Evolutionary conservation across 1,140 invertebrate genomes (phyloP), one percentile per base, ranked within the genome.

Genomic region (Trichomalopsis sarcophagae): DNA sequence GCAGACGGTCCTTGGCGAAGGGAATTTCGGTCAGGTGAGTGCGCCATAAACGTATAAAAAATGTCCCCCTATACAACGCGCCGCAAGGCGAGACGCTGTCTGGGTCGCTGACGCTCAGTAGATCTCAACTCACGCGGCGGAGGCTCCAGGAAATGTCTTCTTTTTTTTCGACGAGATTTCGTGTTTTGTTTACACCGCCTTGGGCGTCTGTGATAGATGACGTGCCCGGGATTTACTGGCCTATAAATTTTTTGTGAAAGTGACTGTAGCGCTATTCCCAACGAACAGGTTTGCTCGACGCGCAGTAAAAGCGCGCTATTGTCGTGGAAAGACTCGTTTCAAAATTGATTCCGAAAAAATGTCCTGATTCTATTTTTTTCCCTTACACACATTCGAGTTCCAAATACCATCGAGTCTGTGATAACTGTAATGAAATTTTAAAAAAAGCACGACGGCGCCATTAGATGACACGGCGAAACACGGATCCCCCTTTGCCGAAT

Each of bases 21-120:
- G 97, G 50, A 97, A 97, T 91, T 97, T 98, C 91, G 97, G 97
- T 44, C 96, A 96, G 94, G 96, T 96, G 91, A 93, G 89, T 62
- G 5, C 6, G 55, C 10, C 62, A 68, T 62, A 62, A 4, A n/a
- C 13, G 68, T 71, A 40, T 17, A 69, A 69, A 80, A 81, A 81
- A 11, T 71, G 14, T 71, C 40, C 27, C n/a, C 50, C 55, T n/a
- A 62, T 7, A 62, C 44, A 69, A 71, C 44, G 10, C 11, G 17
- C 27, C 33, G 10, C n/a, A 30, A 82, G 23, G 50, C 23, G 36
- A 73, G 27, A 33, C 27, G 68, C 10, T 30, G 27, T 71, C 68
- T 27, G 23, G 27, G 17, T 30, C 13, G 9, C 30, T 3, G 55
- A 11, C 2, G 66, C 27, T 27, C 27, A 27, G 27, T 27, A 68